Evolutionary conservation across 2,797 vertebrate species (phyloP), one percentile per base, ranked within the genome.

Genomic region (Petrocephalus sullivani): DNA sequence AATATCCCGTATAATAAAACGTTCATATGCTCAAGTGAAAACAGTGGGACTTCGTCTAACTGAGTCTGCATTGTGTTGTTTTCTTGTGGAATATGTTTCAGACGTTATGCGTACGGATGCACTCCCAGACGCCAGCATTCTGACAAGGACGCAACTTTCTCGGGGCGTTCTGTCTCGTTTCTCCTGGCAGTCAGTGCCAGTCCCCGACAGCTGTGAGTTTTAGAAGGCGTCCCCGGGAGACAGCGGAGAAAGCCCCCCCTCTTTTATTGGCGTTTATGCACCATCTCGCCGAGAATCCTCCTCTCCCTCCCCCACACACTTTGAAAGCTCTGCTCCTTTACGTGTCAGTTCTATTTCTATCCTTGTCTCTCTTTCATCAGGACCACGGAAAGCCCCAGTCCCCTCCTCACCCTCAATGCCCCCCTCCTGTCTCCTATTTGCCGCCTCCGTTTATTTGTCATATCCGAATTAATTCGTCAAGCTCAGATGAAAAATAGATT

Each of bases 341-440:
- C 54, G 19, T 88, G 49, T 51, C 81, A 78, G 23, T 82, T 83
- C 58, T 78, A 78, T 89, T 81, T 88, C 56, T 51, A 88, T 51
- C 82, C 12, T 86, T 83, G 56, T 81, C 87, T 28, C 51, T n/a
- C 88, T 85, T 90, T 87, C 78, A 89, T 90, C 90, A 92, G 90
- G 88, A 90, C 91, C 88, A 10, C 6, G 90, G 90, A 90, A 90
- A 93, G 91, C 75, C 28, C 85, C 64, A 86, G 78, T 87, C 87
- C 54, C 88, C 60, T 78, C 16, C 37, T 49, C 37, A 49, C 71
- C 71, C 86, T 75, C n/a, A 1, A 23, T 82, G 54, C 49, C 67
- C 37, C 67, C n/a, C 85, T 58, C 21, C 19, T 10, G 3, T 7
- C 58, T 10, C 67, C 10, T 71, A 1, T 75, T 57, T 86, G 6